Evolutionary conservation across 1,140 invertebrate genomes (phyloP).

Genomic region (Drosophila tropicalis): DNA sequence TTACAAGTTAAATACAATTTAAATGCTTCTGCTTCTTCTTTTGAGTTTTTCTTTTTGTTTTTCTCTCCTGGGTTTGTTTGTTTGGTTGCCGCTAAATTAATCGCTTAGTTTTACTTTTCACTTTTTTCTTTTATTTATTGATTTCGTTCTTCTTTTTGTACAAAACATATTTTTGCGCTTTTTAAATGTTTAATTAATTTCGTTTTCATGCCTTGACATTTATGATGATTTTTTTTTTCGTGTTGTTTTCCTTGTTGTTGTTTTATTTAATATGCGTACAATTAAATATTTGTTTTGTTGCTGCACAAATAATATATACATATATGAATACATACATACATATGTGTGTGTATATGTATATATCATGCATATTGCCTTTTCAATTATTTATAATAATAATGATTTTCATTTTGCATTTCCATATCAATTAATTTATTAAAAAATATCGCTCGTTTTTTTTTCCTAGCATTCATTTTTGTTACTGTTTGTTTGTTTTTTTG

Average conservation of each 20-base stretch:
- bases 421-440: slow-evolving; percentile 72
- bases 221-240: slow-evolving; percentile 34
- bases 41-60: slow-evolving; percentile 31
- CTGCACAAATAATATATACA: slow-evolving; percentile 58
- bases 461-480: slow-evolving; percentile 1
- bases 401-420: slow-evolving; percentile 57
- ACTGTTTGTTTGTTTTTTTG: slow-evolving; percentile 37
- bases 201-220: slow-evolving; percentile 44
- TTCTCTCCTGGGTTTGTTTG: slow-evolving; percentile 1
- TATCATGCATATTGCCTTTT: slow-evolving; percentile 66
- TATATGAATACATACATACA: slow-evolving; percentile 39
- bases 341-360: slow-evolving; percentile 44
- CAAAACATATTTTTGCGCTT: slow-evolving; percentile 53
- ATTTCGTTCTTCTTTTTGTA: slow-evolving; percentile 46
- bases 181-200: slow-evolving; percentile 56
- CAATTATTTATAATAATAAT: slow-evolving; percentile 65
- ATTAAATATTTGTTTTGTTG: slow-evolving; percentile 59
- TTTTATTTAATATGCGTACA: slow-evolving; percentile 32
- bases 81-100: slow-evolving; percentile 47
- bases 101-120: slow-evolving; percentile 46
- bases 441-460: slow-evolving; percentile 67
- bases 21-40: slow-evolving; percentile 65
- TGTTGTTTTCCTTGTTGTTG: slow-evolving; percentile 3
- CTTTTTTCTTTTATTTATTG: slow-evolving; percentile 28
- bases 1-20: slow-evolving; percentile 72